Evolutionary conservation across 2,113 vertebrate species (phyloP).

Genomic region (Microtus ochrogaster): DNA sequence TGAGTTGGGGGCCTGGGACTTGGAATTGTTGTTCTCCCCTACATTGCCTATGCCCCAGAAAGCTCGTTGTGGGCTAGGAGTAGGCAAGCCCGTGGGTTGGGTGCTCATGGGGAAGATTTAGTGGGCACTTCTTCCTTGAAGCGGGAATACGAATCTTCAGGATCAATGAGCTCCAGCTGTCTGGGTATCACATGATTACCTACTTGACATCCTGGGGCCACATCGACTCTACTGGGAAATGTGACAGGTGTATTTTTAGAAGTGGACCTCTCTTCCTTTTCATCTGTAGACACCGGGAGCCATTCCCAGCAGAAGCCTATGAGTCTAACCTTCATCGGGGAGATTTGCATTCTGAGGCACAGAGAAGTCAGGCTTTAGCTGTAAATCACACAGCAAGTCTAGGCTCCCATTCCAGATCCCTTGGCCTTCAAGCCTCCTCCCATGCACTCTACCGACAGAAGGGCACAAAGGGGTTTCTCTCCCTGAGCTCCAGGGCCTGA

Average conservation of each 20-base stretch:
- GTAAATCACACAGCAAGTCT: constrained; percentile 21
- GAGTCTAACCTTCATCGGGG: background rate
- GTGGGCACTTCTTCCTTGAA: constrained; percentile 11
- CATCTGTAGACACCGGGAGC: constrained; percentile 15
- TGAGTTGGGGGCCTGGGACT: background rate
- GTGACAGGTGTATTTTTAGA: constrained; percentile 45
- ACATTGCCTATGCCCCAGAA: background rate
- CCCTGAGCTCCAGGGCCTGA: background rate
- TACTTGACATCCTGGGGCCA: constrained; percentile 17
- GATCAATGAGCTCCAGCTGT: constrained; percentile 33
- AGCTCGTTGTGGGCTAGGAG: background rate
- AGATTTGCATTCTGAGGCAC: background rate
- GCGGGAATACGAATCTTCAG: constrained; percentile 18
- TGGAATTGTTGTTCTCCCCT: background rate
- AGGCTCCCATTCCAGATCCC: background rate
- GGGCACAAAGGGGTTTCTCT: background rate
- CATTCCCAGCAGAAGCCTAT: constrained; percentile 1
- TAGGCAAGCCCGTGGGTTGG: background rate
- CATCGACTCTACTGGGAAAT: constrained; percentile 37
- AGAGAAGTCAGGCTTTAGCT: background rate
- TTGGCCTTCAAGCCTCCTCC: background rate
- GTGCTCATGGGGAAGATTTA: background rate
- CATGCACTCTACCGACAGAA: background rate
- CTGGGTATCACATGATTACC: constrained; percentile 25
- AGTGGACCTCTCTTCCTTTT: background rate